Base-by-base conservation (phyloP, 92 coral and sea anemone genomes). In the Parazoanthus atlanticus region DNA sequence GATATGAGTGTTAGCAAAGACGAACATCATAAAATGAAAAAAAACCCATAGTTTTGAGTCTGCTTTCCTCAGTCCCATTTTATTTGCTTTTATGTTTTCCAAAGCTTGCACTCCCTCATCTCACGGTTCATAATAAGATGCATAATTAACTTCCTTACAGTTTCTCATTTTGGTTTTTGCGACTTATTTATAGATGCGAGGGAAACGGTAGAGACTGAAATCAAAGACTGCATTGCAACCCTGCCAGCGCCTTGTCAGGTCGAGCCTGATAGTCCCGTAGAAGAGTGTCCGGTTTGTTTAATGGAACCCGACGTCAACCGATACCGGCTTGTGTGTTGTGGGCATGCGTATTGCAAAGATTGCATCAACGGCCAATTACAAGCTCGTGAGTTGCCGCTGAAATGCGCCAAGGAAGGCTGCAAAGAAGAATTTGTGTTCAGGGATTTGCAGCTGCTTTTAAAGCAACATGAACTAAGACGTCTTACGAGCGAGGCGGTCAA, bases 241-340 rank as follows among this genome's bases (percentile, higher is more conserved):
- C 72, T 86, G 38, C 93, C 89, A 25, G 56, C 47, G 34, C 80
- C 72, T 23, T 33, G 43, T 38, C 79, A 83, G 56, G 54, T 28
- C 26, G 79, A 89, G 49, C 9, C 54, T 3, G 88, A 74, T 0
- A 49, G 2, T 5, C 54, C 74, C 32, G 41, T 40, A 23, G 91
- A 90, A 76, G 91, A 85, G 66, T 96, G 99, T 80, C 95, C 97
- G 13, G 93, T 93, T 84, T 96, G 99, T 88, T 70, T 92, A 8
- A 88, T 93, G 84, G 92, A 90, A 33, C 86, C 94, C 32, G 96
- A 89, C 19, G 92, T 43, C 0, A 89, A 89, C 2, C 67, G 91
- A 12, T 92, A 95, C 85, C 89, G 95, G 81, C 94, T 96, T 58
- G 93, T 93, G 6, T 89, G 91, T 32, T 96, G 99, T 93, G 98